These are phyloP conservation scores for Tringa solitaria DNA, from an alignment of 2,113 vertebrate species.

Conservation along the genomic window DNA sequence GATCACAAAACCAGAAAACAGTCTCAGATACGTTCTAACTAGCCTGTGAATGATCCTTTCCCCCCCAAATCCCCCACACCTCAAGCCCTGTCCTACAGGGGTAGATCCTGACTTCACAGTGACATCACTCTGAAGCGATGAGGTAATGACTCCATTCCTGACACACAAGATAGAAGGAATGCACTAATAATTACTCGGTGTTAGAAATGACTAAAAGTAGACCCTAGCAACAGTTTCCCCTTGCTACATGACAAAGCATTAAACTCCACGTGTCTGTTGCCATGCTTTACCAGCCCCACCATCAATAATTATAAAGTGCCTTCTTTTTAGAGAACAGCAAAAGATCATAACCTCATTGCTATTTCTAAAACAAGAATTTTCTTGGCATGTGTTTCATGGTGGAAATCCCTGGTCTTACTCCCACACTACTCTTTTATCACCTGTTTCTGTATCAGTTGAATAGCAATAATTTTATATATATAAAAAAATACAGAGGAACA, in stretches of 20 bases:
- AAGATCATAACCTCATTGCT: not conserved
- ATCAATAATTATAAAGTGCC: not conserved
- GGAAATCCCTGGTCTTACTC: not conserved
- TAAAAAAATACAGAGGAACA: not conserved
- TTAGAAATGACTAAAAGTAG: not conserved
- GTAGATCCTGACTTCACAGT: not conserved
- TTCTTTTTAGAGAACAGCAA: not conserved
- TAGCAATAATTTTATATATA: not conserved
- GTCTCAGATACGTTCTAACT: not conserved
- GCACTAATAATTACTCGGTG: not conserved
- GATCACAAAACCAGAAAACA: not conserved
- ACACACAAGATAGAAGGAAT: not conserved
- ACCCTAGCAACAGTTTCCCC: not conserved
- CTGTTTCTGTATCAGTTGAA: not conserved
- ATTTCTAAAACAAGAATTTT: not conserved
- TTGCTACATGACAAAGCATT: not conserved
- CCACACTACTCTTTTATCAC: not conserved
- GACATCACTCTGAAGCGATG: not conserved
- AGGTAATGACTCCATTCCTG: not conserved
- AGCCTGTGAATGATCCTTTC: not conserved
- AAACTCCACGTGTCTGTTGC: not conserved
- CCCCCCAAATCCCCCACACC: not conserved
- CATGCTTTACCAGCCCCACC: not conserved
- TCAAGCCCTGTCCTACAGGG: not conserved
- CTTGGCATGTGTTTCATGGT: not conserved